A percentile compares a stretch with the other conserved stretches of the same genome.
These are phyloP conservation scores for Yponomeuta plumbellus DNA, from an alignment of 2,888 invertebrate species.

Conservation along the genomic window DNA sequence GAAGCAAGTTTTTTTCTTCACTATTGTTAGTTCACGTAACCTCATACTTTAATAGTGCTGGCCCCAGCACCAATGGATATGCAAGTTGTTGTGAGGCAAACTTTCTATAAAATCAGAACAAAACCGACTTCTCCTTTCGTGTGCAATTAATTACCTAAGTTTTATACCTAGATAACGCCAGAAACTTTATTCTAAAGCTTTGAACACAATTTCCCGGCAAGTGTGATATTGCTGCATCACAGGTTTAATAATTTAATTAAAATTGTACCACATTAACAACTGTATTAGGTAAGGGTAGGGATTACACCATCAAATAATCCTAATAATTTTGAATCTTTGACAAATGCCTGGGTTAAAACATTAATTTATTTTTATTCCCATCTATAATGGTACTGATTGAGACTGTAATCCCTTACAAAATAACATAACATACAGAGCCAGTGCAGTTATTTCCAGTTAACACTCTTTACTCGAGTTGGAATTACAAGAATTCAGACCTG, in stretches of 20 bases:
- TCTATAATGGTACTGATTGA: neutral
- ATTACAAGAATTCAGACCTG: neutral
- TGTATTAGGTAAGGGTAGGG: neutral
- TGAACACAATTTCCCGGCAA: neutral
- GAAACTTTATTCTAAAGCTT: neutral
- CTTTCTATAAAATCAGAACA: neutral
- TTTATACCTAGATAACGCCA: neutral
- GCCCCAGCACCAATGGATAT: too few species aligned
- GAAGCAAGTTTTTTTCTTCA: slow-evolving; percentile 18
- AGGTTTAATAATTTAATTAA: neutral
- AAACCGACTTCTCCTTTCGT: neutral
- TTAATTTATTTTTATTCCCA: neutral
- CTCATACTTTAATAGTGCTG: too few species aligned
- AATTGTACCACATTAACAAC: neutral
- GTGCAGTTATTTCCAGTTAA: neutral
- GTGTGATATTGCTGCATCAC: neutral
- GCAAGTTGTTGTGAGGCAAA: too few species aligned
- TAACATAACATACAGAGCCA: neutral
- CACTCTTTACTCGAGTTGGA: neutral
- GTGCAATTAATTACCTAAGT: neutral
- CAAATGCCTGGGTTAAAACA: neutral
- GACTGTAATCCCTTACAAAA: neutral
- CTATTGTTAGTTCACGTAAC: neutral
- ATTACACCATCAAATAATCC: neutral
- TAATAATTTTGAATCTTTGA: neutral